Evolutionary conservation across 1,140 invertebrate species (phyloP).

Genomic region (Pantala flavescens): DNA sequence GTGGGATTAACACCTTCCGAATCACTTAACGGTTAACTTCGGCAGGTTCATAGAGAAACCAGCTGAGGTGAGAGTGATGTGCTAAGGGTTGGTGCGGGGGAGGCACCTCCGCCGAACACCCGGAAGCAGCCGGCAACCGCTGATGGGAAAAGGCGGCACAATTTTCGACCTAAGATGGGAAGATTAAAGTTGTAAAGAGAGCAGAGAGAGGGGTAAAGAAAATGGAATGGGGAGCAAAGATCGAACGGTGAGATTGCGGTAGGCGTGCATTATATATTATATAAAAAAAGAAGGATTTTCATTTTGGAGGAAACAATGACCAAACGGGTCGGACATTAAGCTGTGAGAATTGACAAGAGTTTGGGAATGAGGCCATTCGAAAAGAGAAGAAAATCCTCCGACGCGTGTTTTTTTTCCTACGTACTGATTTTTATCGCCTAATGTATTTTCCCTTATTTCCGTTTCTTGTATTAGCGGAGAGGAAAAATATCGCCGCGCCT

Average conservation of each 20-base stretch:
- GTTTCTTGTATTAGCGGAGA: too few relatives aligned
- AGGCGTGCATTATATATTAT: not conserved
- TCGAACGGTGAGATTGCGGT: not conserved
- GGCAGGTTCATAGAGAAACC: too few relatives aligned
- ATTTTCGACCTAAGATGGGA: not conserved
- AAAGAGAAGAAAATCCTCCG: not conserved
- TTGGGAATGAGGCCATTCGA: not conserved
- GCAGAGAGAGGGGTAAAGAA: not conserved
- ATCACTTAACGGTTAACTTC: too few relatives aligned
- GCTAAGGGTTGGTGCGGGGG: not conserved
- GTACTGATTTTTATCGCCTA: conserved; percentile 4
- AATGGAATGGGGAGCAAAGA: not conserved
- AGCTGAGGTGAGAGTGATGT: too few relatives aligned
- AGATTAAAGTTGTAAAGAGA: not conserved
- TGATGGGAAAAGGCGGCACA: not conserved
- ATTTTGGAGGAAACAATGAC: conserved; percentile 1
- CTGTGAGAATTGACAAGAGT: not conserved
- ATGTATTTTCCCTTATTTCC: not conserved
- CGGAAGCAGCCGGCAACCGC: not conserved
- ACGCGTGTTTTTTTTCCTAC: not conserved
- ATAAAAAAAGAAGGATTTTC: not conserved
- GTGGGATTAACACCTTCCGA: too few relatives aligned
- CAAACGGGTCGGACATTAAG: not conserved
- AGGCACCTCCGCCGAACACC: not conserved
- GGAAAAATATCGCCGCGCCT: too few relatives aligned